Conservation (phyloP, 2,888 invertebrate genomes). For the Eristalis arbustorum region DNA sequence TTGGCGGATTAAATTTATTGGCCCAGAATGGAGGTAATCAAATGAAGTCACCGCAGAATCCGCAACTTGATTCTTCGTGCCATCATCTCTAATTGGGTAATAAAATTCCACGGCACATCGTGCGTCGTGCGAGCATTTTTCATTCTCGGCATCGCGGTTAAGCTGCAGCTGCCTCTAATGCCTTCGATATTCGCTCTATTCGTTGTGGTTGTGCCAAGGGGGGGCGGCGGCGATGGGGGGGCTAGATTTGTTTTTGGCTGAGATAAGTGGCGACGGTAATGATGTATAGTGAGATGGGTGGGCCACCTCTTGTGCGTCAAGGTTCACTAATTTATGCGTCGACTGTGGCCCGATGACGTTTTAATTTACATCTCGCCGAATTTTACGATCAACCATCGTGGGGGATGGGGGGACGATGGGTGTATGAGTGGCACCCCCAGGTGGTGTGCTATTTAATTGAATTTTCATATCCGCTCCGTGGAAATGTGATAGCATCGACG, state of each 20-base stretch:
- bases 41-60: constrained; percentile 68
- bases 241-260: background rate
- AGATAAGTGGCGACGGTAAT: background rate
- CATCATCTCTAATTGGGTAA: constrained; percentile 69
- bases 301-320: background rate
- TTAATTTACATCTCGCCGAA: constrained; percentile 48
- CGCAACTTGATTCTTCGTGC: constrained; percentile 69
- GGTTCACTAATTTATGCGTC: constrained; percentile 42
- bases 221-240: background rate
- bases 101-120: constrained; percentile 65
- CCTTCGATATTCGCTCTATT: constrained; percentile 32
- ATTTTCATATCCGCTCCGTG: constrained; percentile 15
- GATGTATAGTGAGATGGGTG: background rate
- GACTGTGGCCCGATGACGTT: constrained; percentile 32
- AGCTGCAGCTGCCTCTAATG: constrained; percentile 28
- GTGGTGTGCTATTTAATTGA: constrained; percentile 24
- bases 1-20: constrained; percentile 68
- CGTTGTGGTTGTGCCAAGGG: background rate
- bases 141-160: constrained; percentile 19
- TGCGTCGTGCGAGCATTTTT: constrained; percentile 45
- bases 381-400: constrained; percentile 33
- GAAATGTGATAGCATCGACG: background rate
- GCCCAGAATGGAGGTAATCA: constrained; percentile 67
- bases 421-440: background rate
- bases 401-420: background rate